Evolutionary conservation across 2,888 invertebrate species (phyloP), one percentile per base, ranked within the genome.

Genomic region (Ectemnius continuus): DNA sequence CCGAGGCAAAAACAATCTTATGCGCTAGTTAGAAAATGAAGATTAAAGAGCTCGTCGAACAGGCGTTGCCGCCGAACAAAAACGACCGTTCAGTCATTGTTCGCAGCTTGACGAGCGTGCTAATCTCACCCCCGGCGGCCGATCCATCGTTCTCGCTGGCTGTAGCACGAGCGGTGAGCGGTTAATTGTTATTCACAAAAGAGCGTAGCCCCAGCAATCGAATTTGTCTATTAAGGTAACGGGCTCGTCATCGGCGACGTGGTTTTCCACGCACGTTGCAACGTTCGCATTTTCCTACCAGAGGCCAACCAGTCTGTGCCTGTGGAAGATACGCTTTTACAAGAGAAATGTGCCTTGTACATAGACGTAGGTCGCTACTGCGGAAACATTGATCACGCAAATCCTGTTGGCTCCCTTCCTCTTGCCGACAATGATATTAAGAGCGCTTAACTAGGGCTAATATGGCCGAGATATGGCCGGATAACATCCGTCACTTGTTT

Each of bases 41-140:
- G 73, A 70, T 70, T 70, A 74, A 76, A 76, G 66, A 74, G 73
- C 63, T 68, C 18, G 28, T 18, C 58, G 70, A 28, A 57, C 56
- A 62, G 56, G 48, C 52, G 20, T 45, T 63, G 48, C 28, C 52
- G 47, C 48, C 61, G 48, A 59, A 67, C 70, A 68, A 70, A 76
- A 78, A 67, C 63, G 16, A 64, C 67, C 69, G 47, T 70, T 61
- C 64, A 52, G 67, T 76, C 76, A 85, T 84, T 84, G 82, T 81
- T 83, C 80, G 70, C 66, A 76, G 75, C 69, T 85, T 85, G 84
- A 86, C 85, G 84, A 85, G 82, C 81, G 70, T 79, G 82, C 81
- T 85, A 86, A 86, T 86, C 79, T 83, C 75, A 77, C 36, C 79
- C 80, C 57, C 74, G 72, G 73, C 70, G 71, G 74, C 67, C 71